phyloP scores from a whole-genome alignment of 2,797 vertebrate species.

The Coilia nasus region DNA sequence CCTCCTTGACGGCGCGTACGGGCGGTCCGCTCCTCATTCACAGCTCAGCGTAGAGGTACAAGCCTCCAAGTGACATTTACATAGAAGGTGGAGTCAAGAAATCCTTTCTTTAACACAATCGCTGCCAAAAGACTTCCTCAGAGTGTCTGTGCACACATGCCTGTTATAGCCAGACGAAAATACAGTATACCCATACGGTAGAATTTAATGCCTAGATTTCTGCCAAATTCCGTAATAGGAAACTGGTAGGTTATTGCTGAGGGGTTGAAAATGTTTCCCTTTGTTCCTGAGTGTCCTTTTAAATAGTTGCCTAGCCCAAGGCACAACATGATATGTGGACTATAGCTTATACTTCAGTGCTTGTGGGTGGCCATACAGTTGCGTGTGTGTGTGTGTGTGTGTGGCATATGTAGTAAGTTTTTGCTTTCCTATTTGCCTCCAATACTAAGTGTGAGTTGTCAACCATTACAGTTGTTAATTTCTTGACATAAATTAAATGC shows the following conservation, averaged over 20 bases:
- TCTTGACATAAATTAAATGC: too few relatives aligned
- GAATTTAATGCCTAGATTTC: too few relatives aligned
- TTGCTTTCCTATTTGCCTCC: too few relatives aligned
- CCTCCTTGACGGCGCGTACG: constrained; percentile 57
- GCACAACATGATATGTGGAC: not conserved
- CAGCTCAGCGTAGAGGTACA: constrained; percentile 55
- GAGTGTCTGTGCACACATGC: not conserved
- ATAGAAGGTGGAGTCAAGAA: constrained; percentile 73
- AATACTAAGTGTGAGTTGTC: too few relatives aligned
- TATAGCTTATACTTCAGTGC: not conserved
- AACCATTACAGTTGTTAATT: too few relatives aligned
- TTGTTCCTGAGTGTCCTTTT: not conserved
- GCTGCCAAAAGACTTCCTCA: not conserved
- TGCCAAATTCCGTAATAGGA: too few relatives aligned
- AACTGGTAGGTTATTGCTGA: not conserved
- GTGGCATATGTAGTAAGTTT: too few relatives aligned
- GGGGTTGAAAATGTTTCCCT: not conserved
- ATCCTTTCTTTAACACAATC: constrained; percentile 13
- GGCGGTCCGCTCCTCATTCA: constrained; percentile 69
- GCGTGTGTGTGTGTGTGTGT: too few relatives aligned
- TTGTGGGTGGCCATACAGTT: not conserved
- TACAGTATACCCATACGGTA: too few relatives aligned
- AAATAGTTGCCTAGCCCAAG: not conserved
- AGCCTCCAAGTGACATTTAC: constrained; percentile 66
- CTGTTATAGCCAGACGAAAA: not conserved